phyloP scores from a whole-genome alignment of 2,888 invertebrate species.

The Mactromeris polynyma region DNA sequence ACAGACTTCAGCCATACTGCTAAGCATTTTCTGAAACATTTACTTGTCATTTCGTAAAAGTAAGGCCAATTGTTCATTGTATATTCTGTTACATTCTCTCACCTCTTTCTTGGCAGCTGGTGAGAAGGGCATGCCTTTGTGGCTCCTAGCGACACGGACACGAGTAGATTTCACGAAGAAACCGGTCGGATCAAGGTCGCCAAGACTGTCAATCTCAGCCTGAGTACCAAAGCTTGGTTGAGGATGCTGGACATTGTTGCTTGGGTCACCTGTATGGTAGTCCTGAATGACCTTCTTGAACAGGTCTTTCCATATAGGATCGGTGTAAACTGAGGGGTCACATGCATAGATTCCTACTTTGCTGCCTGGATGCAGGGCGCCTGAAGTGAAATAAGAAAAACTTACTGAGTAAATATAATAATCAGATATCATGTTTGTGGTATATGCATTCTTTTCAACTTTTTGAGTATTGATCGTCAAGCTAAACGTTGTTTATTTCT shows the following conservation, averaged over 20 bases:
- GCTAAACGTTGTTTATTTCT: too few relatives aligned
- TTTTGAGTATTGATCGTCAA: too few relatives aligned
- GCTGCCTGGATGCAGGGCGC: conserved; percentile 73
- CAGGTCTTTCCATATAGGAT: conserved; percentile 92
- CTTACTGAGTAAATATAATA: too few relatives aligned
- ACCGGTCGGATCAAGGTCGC: conserved; percentile 93
- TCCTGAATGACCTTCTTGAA: conserved; percentile 97
- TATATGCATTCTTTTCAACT: too few relatives aligned
- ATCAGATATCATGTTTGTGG: too few relatives aligned
- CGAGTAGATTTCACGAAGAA: conserved; percentile 91
- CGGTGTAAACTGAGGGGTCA: conserved; percentile 97
- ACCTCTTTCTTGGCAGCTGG: conserved; percentile 91
- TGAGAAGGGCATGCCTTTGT: conserved; percentile 85
- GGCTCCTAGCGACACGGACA: conserved; percentile 84
- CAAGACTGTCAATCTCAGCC: conserved; percentile 87
- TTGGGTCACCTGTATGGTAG: conserved; percentile 74
- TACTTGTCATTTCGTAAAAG: too few relatives aligned
- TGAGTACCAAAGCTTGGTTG: conserved; percentile 62
- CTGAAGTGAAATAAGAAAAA: conserved; percentile 57
- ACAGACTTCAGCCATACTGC: too few relatives aligned
- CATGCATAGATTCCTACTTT: conserved; percentile 95
- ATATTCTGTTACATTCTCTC: not conserved
- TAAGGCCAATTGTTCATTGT: too few relatives aligned
- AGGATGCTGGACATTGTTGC: conserved; percentile 63
- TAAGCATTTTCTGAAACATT: too few relatives aligned